Base-by-base conservation (phyloP, 1,140 invertebrate species). In the Heliothis virescens region DNA sequence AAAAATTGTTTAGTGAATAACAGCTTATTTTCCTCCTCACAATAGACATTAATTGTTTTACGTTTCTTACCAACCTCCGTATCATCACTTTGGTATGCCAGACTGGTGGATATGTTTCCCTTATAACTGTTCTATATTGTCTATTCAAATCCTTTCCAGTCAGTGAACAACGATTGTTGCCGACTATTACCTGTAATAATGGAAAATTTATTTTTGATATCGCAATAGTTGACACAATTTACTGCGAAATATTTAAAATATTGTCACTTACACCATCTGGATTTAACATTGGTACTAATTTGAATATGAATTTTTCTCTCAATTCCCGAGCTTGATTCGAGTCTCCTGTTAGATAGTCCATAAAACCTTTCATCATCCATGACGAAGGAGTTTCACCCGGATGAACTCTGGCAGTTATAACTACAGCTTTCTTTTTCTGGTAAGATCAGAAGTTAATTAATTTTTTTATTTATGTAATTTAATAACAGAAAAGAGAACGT, bases 321-420 rank as follows among this genome's bases (percentile, higher is more conserved):
- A 99, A 94, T 88, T 98, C 97, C 86, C 96, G 96, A 2, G 97
- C 97, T 86, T 97, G 96, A 84, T 95, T 96, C 0, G 97, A 96
- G 82, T 98, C 97, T 53, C 98, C 97, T 3, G 98, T 98, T 55
- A 99, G 95, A 91, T 98, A 99, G 90, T 99, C 98, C 94, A 99
- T 97, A 73, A 98, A 96, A 62, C 98, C 98, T 95, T 99, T 99
- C 98, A 99, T 99, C 95, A 99, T 98, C 98, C 98, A 99, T 3
- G 98, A 99, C 0, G 98, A 96, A 57, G 99, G 99, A 26, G 98
- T 98, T 94, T 99, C 98, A 9, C 98, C 98, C n/a, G 98, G 98
- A 95, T 99, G 98, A 16, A 99, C 98, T 81, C 98, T 95, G 0
- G 97, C 97, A 29, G 98, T 98, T 79, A 99, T 96, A 34, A 99